phyloP scores from a whole-genome alignment of 2,797 vertebrate species.

The Rhadinocentrus ornatus region DNA sequence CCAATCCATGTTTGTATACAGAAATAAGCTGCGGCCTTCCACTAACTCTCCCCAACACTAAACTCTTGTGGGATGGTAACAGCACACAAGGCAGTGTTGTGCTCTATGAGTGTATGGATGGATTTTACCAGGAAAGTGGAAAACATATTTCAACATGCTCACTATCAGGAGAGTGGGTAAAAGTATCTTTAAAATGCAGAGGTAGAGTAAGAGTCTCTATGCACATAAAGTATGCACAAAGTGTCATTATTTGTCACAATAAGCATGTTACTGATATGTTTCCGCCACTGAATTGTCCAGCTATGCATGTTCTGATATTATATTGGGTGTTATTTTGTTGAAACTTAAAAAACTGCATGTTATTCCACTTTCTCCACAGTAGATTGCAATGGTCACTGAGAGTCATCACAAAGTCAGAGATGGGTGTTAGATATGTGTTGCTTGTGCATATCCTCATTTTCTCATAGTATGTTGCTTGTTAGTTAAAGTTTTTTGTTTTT shows the following conservation, averaged over 20 bases:
- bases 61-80: slow-evolving; percentile 78
- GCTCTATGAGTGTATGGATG: slow-evolving; percentile 81
- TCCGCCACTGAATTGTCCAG: slow-evolving; percentile 2
- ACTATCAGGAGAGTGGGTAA: slow-evolving; percentile 79
- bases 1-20: slow-evolving; percentile 69
- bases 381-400: not conserved
- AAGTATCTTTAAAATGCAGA: slow-evolving; percentile 80
- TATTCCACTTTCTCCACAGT: not conserved
- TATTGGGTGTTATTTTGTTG: not conserved
- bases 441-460: not conserved
- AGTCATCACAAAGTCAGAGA: not conserved
- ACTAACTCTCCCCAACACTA: slow-evolving; percentile 72
- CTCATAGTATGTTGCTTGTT: not conserved
- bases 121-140: slow-evolving; percentile 80
- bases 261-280: not conserved
- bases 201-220: slow-evolving; percentile 71
- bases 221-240: no score
- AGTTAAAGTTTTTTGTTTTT: slow-evolving; percentile 6
- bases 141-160: slow-evolving; percentile 82
- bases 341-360: slow-evolving; percentile 1
- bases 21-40: slow-evolving; percentile 87
- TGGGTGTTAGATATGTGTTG: not conserved
- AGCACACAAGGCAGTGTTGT: slow-evolving; percentile 74
- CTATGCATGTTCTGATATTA: slow-evolving; percentile 2
- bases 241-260: not conserved